Evolutionary conservation across 2,888 invertebrate genomes (phyloP).

Genomic region (Acronicta leporina): DNA sequence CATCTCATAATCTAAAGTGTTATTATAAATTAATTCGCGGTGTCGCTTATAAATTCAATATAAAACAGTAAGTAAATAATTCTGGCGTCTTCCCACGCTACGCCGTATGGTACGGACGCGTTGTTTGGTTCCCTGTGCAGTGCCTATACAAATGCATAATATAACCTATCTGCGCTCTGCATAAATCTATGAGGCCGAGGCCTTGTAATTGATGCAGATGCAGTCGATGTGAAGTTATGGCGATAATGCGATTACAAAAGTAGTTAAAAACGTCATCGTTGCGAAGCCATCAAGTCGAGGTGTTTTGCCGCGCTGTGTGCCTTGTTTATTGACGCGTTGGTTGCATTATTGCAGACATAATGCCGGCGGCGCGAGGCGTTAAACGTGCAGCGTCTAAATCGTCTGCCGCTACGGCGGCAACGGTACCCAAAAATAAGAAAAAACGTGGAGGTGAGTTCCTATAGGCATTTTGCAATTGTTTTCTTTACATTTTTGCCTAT

Average conservation of each 20-base stretch:
- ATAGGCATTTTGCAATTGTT: slow-evolving; percentile 77
- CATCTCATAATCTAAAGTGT: slow-evolving; percentile 78
- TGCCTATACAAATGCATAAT: slow-evolving; percentile 86
- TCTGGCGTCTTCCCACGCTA: slow-evolving; percentile 55
- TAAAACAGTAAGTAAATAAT: slow-evolving; percentile 80
- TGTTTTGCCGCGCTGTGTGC: slow-evolving; percentile 80
- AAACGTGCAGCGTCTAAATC: slow-evolving; percentile 86
- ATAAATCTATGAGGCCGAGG: slow-evolving; percentile 82
- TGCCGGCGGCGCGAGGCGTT: slow-evolving; percentile 87
- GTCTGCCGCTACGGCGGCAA: slow-evolving; percentile 71
- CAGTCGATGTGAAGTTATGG: slow-evolving; percentile 73
- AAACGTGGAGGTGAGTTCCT: slow-evolving; percentile 83
- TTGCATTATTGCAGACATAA: slow-evolving; percentile 86
- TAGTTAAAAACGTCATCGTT: slow-evolving; percentile 80
- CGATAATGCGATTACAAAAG: slow-evolving; percentile 80
- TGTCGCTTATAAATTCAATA: slow-evolving; percentile 67
- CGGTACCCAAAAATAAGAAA: slow-evolving; percentile 85
- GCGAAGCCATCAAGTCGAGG: slow-evolving; percentile 67
- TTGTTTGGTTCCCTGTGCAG: slow-evolving; percentile 84
- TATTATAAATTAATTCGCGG: slow-evolving; percentile 68
- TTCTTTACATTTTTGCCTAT: slow-evolving; percentile 83
- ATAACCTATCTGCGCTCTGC: slow-evolving; percentile 85
- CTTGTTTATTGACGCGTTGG: slow-evolving; percentile 83
- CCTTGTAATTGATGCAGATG: slow-evolving; percentile 82
- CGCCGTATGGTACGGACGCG: slow-evolving; percentile 71